Evolutionary conservation across 2,113 vertebrate genomes (phyloP).

Genomic region (Morphnarchus princeps): DNA sequence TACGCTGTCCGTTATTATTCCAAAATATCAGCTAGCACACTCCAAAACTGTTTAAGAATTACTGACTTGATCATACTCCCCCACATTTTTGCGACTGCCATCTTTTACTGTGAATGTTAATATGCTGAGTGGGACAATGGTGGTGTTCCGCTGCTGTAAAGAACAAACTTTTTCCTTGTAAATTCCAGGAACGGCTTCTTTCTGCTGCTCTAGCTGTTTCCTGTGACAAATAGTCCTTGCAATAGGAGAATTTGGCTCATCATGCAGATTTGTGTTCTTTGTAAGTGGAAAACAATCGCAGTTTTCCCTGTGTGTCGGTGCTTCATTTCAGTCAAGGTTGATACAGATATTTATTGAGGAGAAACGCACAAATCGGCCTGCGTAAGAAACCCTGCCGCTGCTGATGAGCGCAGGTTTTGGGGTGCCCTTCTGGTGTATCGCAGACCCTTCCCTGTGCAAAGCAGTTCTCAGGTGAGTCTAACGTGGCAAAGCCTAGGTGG

Average conservation of each 20-base stretch:
- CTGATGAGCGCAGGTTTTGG: fast-evolving
- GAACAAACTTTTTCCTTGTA: background rate
- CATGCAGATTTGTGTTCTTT: background rate
- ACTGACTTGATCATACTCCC: background rate
- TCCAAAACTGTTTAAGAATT: slow-evolving; percentile 14
- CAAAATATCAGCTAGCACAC: background rate
- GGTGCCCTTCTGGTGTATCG: background rate
- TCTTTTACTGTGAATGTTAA: background rate
- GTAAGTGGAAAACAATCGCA: background rate
- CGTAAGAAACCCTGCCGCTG: fast-evolving
- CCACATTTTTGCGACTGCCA: background rate
- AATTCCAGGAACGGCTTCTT: background rate
- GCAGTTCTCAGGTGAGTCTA: fast-evolving
- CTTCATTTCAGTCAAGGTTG: background rate
- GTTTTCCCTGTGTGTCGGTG: background rate
- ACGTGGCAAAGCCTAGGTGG: background rate
- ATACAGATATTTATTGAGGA: background rate
- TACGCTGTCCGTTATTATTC: fast-evolving
- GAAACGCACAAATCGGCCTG: background rate
- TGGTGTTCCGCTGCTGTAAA: background rate
- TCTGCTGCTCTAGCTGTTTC: background rate
- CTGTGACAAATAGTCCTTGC: background rate
- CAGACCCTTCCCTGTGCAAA: background rate
- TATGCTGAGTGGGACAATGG: background rate
- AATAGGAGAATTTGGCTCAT: background rate